Conservation (phyloP, 2,113 vertebrate genomes). For the Acrocephalus kingi region DNA sequence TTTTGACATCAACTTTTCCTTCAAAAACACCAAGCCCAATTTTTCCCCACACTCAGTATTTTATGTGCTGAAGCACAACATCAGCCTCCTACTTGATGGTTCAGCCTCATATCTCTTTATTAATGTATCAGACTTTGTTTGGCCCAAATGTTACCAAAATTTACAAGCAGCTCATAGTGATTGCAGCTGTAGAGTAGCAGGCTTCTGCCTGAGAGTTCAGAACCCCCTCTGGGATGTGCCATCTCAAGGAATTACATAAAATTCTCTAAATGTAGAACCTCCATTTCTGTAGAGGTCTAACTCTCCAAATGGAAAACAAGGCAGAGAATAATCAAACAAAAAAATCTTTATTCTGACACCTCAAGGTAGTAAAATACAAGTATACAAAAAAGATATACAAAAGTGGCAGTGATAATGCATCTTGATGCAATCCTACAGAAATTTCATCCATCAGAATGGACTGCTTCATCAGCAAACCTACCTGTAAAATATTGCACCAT, state of each 20-base stretch:
- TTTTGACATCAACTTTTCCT: background rate
- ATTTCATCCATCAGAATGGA: background rate
- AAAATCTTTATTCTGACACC: slow-evolving; percentile 72
- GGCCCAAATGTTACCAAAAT: background rate
- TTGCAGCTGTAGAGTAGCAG: background rate
- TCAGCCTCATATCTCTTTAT: background rate
- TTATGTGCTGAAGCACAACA: background rate
- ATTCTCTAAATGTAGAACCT: background rate
- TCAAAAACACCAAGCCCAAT: background rate
- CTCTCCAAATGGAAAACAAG: background rate
- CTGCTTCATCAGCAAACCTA: background rate
- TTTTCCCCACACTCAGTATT: background rate
- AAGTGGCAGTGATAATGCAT: slow-evolving; percentile 65
- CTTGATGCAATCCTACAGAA: slow-evolving; percentile 27
- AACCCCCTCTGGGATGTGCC: background rate
- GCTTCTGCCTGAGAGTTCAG: background rate
- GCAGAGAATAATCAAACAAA: slow-evolving; percentile 15
- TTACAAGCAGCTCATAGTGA: background rate
- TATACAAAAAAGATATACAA: slow-evolving; percentile 36
- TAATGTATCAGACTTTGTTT: background rate
- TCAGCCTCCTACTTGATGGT: background rate
- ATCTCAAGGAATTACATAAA: background rate
- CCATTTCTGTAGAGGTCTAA: background rate
- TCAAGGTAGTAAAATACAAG: slow-evolving; percentile 55
- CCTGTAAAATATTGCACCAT: slow-evolving; percentile 42